Conservation (phyloP, 1,140 invertebrate species). For the Adelges cooleyi region DNA sequence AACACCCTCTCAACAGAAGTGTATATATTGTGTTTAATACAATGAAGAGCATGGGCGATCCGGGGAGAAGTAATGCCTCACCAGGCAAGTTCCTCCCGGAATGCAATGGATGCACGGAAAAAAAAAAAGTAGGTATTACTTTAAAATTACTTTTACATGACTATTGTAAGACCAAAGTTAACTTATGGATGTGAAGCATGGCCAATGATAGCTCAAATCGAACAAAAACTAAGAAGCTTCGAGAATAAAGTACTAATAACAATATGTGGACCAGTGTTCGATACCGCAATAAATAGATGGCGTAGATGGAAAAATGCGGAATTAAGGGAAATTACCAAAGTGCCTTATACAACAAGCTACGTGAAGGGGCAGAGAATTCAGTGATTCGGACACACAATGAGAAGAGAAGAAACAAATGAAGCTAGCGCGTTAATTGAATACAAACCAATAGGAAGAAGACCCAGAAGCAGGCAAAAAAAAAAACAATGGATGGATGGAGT, state of each 20-base stretch:
- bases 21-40: no score
- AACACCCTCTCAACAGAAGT: no score
- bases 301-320: neutral
- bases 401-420: neutral
- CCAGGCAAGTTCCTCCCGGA: no score
- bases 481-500: constrained; percentile 10
- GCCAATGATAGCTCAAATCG: neutral
- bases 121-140: no score
- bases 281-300: neutral
- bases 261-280: neutral
- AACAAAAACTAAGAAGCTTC: neutral
- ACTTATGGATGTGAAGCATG: neutral
- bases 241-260: neutral
- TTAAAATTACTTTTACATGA: no score
- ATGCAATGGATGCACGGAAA: no score
- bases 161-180: neutral
- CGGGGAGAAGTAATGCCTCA: no score
- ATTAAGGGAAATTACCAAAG: neutral
- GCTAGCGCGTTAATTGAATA: neutral
- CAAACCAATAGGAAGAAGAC: constrained; percentile 1
- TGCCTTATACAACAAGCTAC: neutral
- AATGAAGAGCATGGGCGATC: no score
- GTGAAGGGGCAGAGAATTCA: neutral
- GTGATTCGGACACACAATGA: neutral
- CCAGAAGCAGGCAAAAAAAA: neutral